Evolutionary conservation across 2,113 vertebrate genomes (phyloP).

Genomic region (Cyphomyrus plagiostoma): DNA sequence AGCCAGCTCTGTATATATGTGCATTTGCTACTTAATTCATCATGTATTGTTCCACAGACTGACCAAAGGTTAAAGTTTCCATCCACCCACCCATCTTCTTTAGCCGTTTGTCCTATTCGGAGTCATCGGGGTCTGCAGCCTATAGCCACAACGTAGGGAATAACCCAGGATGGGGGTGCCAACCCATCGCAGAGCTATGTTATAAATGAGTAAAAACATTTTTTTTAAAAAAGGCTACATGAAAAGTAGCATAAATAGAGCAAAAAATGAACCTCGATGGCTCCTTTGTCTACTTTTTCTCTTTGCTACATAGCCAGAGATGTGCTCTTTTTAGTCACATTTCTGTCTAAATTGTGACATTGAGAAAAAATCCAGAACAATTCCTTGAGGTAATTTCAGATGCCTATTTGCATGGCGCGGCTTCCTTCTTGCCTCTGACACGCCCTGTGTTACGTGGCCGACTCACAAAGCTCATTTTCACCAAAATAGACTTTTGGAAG

Average conservation of each 20-base stretch:
- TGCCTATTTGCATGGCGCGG: constrained; percentile 28
- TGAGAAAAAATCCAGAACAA: constrained; percentile 23
- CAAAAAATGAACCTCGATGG: constrained; percentile 26
- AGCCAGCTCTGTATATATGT: neutral
- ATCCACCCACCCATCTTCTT: neutral
- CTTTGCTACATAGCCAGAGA: constrained; percentile 23
- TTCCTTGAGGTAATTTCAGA: constrained; percentile 31
- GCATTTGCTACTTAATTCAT: neutral
- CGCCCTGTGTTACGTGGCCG: neutral
- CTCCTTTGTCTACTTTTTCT: constrained; percentile 24
- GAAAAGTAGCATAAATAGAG: constrained; percentile 23
- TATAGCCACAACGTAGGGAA: neutral
- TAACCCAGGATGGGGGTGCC: neutral
- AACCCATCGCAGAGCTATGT: neutral
- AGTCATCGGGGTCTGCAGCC: neutral
- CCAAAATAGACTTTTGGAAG: constrained; percentile 28
- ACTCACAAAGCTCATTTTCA: constrained; percentile 14
- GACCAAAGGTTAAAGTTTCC: neutral
- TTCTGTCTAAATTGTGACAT: constrained; percentile 29
- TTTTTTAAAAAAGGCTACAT: constrained; percentile 36
- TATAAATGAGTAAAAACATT: constrained; percentile 24
- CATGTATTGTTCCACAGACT: neutral
- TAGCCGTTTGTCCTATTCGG: neutral
- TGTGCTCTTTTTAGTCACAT: constrained; percentile 30
- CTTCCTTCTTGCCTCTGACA: neutral